Percentiles rank a stretch among this genome's conserved stretches.
These are phyloP conservation scores for Acrocephalus scirpaceus DNA, from an alignment of 2,797 vertebrate species.

Conservation along the genomic window DNA sequence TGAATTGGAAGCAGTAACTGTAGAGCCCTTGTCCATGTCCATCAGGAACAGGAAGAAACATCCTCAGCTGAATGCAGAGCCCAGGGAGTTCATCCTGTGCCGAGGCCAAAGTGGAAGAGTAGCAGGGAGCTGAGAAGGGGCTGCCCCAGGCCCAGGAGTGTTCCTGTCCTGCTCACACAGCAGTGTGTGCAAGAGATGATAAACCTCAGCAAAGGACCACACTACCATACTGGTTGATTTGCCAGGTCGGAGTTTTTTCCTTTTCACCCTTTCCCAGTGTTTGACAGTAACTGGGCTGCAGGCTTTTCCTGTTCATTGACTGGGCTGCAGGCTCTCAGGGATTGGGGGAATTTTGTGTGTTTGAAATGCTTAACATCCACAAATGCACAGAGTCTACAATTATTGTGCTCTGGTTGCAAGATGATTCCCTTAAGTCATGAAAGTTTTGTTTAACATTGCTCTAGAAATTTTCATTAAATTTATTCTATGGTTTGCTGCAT, in stretches of 20 bases:
- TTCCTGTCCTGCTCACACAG: neutral
- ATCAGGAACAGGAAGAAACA: accelerated
- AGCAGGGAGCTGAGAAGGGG: neutral
- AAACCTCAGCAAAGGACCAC: neutral
- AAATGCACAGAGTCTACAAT: neutral
- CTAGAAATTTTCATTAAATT: neutral
- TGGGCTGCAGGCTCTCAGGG: neutral
- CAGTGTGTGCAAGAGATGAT: neutral
- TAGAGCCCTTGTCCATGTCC: neutral
- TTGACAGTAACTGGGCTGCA: neutral
- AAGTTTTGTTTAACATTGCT: neutral
- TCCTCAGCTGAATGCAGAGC: neutral
- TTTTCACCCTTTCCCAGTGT: neutral
- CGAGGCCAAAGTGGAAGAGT: accelerated
- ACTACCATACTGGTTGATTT: neutral
- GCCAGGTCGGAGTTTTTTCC: neutral
- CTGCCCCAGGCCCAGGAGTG: neutral
- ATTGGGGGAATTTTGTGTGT: neutral
- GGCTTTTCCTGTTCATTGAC: neutral
- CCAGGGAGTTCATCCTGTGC: neutral
- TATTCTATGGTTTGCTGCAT: neutral
- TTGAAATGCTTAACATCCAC: neutral
- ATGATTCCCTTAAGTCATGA: neutral
- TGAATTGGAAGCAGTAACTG: neutral
- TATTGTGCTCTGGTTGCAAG: neutral